Conservation (phyloP, 2,113 vertebrate species). For the Cisticola juncidis region DNA sequence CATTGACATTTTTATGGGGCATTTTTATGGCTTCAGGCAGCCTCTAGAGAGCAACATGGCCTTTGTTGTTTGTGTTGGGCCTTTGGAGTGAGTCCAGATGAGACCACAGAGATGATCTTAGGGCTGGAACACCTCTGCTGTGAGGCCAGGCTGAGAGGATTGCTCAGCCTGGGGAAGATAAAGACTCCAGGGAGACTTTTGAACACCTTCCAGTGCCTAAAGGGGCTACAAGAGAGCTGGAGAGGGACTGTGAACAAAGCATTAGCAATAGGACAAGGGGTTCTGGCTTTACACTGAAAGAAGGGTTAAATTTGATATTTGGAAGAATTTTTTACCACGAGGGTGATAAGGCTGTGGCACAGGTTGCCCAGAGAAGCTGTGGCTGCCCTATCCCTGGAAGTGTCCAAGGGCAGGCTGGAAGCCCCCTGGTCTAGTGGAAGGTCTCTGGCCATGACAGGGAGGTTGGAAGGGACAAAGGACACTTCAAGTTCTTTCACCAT, state of each 20-base stretch:
- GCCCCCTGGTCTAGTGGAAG: background rate
- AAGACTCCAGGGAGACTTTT: background rate
- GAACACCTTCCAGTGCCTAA: background rate
- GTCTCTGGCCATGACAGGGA: background rate
- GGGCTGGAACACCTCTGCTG: background rate
- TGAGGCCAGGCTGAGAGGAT: background rate
- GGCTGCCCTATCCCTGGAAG: background rate
- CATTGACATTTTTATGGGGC: background rate
- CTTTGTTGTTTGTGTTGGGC: accelerated
- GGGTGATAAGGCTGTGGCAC: background rate
- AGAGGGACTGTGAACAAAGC: no score
- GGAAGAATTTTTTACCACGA: background rate
- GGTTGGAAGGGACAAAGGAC: background rate
- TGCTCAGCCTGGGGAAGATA: background rate
- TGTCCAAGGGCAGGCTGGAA: background rate
- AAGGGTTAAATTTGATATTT: background rate
- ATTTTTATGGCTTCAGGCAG: background rate
- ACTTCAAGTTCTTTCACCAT: background rate
- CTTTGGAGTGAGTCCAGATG: background rate
- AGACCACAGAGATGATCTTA: background rate
- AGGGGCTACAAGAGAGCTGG: background rate
- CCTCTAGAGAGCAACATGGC: background rate
- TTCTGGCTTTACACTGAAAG: background rate
- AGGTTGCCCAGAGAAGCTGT: background rate
- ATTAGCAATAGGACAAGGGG: background rate